A percentile compares a stretch with the other conserved stretches of the same genome.
phyloP scores from a whole-genome alignment of 2,113 vertebrate species.

The Pogona vitticeps region DNA sequence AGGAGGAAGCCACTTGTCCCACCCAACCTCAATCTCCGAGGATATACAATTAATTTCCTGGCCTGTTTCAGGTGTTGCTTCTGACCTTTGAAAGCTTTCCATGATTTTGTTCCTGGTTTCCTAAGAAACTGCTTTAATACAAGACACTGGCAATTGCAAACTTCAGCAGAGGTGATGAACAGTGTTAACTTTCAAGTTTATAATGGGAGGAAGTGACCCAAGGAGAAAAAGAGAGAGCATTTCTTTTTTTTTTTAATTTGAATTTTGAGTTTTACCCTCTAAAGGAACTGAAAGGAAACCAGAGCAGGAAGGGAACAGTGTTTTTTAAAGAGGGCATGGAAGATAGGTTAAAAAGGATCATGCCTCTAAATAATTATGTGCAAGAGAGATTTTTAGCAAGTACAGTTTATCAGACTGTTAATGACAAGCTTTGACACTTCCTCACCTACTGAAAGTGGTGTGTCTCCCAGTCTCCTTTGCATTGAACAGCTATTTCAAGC shows the following conservation, averaged over 20 bases:
- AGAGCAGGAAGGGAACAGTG: not conserved
- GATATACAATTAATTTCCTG: fast-evolving
- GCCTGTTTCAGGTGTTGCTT: not conserved
- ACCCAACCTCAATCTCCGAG: not conserved
- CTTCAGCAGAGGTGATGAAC: fast-evolving
- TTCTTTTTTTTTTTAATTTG: not conserved
- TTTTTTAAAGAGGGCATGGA: not conserved
- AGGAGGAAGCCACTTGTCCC: not conserved
- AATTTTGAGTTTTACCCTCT: not conserved
- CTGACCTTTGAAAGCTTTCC: not conserved
- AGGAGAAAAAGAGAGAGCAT: not conserved
- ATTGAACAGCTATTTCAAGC: not conserved
- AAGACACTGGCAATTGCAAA: not conserved
- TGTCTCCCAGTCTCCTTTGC: not conserved
- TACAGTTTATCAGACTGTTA: not conserved
- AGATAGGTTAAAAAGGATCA: no score
- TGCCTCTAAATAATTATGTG: not conserved
- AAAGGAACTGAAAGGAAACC: not conserved
- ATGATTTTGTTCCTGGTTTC: fast-evolving
- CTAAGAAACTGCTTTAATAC: not conserved
- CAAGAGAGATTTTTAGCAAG: not conserved
- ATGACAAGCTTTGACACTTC: not conserved
- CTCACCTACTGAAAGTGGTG: not conserved
- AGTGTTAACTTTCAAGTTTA: not conserved
- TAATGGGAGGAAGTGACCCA: not conserved